Conservation (phyloP, 2,888 invertebrate genomes). For the Tineola bisselliella region DNA sequence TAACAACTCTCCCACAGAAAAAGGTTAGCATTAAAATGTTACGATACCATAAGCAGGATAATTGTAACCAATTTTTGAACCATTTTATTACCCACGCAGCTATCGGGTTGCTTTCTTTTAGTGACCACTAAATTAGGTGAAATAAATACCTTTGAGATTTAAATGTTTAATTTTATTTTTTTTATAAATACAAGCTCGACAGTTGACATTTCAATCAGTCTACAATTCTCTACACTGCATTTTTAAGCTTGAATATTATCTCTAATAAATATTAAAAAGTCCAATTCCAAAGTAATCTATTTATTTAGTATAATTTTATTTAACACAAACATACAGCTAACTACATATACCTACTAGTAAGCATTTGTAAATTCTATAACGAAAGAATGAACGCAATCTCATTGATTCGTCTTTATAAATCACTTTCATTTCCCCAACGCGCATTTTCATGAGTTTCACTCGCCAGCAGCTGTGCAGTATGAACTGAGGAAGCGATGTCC, state of each 20-base stretch:
- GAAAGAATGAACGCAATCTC: conserved; percentile 8
- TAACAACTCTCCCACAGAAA: conserved; percentile 37
- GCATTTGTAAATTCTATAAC: background rate
- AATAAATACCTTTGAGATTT: background rate
- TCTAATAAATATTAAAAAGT: too few species aligned
- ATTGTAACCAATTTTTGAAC: conserved; percentile 59
- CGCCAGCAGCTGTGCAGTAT: conserved; percentile 5
- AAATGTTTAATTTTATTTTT: background rate
- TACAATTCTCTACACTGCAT: too few species aligned
- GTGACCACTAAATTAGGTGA: background rate
- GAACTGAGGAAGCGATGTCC: conserved; percentile 20
- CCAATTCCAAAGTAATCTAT: too few species aligned
- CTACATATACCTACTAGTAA: too few species aligned
- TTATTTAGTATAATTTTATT: too few species aligned
- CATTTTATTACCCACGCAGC: conserved; percentile 59
- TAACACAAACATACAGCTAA: too few species aligned
- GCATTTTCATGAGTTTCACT: conserved; percentile 60
- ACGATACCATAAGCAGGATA: conserved; percentile 54
- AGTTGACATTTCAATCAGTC: background rate
- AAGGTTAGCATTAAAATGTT: conserved; percentile 56
- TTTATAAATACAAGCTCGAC: background rate
- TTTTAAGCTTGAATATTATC: too few species aligned
- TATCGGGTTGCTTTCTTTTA: conserved; percentile 42
- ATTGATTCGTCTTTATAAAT: conserved; percentile 38
- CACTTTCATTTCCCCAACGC: conserved; percentile 59